Evolutionary conservation across 2,888 invertebrate species (phyloP), one percentile per base, ranked within the genome.

Genomic region (Bhutanitis thaidina): DNA sequence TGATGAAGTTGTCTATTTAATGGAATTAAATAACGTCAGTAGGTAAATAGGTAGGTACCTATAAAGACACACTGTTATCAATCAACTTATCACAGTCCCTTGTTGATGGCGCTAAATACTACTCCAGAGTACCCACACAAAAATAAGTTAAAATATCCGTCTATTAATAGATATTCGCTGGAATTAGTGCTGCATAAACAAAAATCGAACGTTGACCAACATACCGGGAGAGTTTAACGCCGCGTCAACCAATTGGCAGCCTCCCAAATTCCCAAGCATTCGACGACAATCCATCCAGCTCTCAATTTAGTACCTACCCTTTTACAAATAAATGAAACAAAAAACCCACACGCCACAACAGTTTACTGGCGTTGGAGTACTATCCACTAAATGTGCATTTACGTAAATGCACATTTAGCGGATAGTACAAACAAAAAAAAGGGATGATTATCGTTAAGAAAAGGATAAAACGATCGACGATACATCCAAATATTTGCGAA

Each of bases 211-310:
- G 79, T 75, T 79, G 80, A 80, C 79, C 81, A 83, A 80, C 80
- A 83, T 82, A 77, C 76, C 72, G 61, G 68, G 71, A 69, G 70
- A 69, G 77, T 82, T 83, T 80, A 77, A 84, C 78, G 80, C 73
- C 71, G 71, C 67, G 73, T 67, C 67, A 77, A 77, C 74, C 62
- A 77, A 81, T 85, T 87, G 88, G 87, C 78, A 67, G 53, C 38
- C 55, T 38, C 59, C 86, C 88, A 88, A 83, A 66, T 54, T 38
- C 60, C 86, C 88, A 88, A 83, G 66, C 77, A 82, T 86, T 84
- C 77, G 73, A 74, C 75, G 80, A 82, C 80, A 80, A 76, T 74
- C 76, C 67, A 76, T 79, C 71, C 71, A 8, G 65, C 73, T 74
- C 70, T 69, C 62, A 69, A 70, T 74, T 73, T 65, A 66, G 61